Percentiles rank a stretch among this genome's conserved stretches.
phyloP scores from a whole-genome alignment of 2,113 vertebrate species.

The Saguinus midas region DNA sequence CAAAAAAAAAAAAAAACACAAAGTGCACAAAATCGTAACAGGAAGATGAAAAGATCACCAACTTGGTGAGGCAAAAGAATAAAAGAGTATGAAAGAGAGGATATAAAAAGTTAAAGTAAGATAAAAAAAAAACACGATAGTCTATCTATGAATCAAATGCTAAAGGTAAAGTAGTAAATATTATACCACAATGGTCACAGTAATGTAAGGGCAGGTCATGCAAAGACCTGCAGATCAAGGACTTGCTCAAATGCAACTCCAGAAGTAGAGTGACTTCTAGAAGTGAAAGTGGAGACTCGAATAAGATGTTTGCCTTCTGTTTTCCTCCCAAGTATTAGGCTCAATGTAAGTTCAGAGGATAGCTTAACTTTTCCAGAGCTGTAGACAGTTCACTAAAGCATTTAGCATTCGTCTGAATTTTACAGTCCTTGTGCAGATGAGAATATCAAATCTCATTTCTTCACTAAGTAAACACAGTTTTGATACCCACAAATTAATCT shows the following conservation, averaged over 20 bases:
- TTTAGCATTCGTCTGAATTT: background rate
- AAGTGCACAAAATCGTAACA: conserved; percentile 3
- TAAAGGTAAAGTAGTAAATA: background rate
- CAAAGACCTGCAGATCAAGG: background rate
- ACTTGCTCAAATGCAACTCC: background rate
- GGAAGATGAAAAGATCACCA: background rate
- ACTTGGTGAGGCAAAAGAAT: conserved; percentile 5
- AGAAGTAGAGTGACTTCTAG: conserved; percentile 5
- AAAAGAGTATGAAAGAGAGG: background rate
- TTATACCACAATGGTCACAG: background rate
- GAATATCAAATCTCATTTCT: conserved; percentile 17
- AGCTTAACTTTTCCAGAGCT: background rate
- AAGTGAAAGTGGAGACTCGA: background rate
- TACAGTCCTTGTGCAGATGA: background rate
- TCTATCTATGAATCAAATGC: background rate
- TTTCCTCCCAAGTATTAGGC: background rate
- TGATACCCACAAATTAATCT: conserved; percentile 25
- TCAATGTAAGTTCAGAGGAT: conserved; percentile 1
- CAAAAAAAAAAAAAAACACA: background rate
- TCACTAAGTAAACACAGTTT: conserved; percentile 21
- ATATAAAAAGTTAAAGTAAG: background rate
- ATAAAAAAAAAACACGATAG: conserved; percentile 14
- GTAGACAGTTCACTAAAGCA: background rate
- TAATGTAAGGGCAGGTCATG: background rate
- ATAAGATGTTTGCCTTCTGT: conserved; percentile 7